A percentile compares a stretch with the other conserved stretches of the same genome.
Conservation (phyloP, 2,888 invertebrate genomes). For the Eumacrocentrus americanus region DNA sequence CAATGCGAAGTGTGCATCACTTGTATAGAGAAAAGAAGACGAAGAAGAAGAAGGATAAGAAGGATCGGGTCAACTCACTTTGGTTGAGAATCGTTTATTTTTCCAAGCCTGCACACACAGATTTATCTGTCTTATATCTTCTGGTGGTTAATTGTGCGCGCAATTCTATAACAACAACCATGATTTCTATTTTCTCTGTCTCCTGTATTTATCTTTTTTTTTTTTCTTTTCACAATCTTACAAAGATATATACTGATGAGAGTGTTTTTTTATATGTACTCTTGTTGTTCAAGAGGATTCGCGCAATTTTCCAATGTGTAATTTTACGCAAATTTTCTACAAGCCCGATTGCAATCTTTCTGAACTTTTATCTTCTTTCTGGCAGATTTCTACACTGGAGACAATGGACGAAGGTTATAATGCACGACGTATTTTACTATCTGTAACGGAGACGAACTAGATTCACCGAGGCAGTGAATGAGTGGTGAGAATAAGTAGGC, state of each 20-base stretch:
- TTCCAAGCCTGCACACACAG: background rate
- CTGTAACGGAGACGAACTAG: conserved; percentile 21
- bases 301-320: background rate
- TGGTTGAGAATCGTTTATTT: background rate
- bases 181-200: conserved; percentile 10
- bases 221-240: conserved; percentile 21
- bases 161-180: conserved; percentile 25
- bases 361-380: background rate
- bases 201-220: conserved; percentile 15
- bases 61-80: background rate
- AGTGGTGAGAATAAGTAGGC: conserved; percentile 24
- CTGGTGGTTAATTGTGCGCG: conserved; percentile 35
- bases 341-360: conserved; percentile 6
- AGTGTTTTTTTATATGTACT: background rate
- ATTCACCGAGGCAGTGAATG: conserved; percentile 5
- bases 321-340: background rate
- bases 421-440: conserved; percentile 23
- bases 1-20: background rate
- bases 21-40: background rate
- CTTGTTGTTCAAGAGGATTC: conserved; percentile 1
- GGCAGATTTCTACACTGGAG: conserved; percentile 5
- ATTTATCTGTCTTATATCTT: conserved; percentile 23
- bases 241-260: background rate
- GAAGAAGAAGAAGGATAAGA: background rate
- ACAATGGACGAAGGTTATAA: conserved; percentile 25